A percentile compares a stretch with the other conserved stretches of the same genome.
These are phyloP conservation scores for Opisthocomus hoazin DNA, from an alignment of 2,113 vertebrate species.

Conservation along the genomic window DNA sequence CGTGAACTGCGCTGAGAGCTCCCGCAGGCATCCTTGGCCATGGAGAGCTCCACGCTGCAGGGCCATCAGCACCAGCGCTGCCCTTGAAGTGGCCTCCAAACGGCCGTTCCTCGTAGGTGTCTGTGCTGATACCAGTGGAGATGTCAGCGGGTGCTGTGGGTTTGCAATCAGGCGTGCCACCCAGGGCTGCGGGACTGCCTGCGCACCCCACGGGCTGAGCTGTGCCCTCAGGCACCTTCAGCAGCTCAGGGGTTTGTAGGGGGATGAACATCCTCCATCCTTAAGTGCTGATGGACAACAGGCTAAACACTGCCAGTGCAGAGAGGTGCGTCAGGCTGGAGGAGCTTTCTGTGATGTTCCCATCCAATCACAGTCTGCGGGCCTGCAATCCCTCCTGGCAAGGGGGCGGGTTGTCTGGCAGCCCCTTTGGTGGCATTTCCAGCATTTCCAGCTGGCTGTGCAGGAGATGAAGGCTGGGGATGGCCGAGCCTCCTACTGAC, in stretches of 20 bases:
- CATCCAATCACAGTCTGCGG: neutral
- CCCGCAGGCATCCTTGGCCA: neutral
- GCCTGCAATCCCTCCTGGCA: neutral
- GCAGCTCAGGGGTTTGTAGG: too few relatives aligned
- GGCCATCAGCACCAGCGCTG: neutral
- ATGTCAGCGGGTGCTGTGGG: neutral
- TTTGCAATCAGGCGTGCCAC: neutral
- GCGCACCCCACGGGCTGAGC: neutral
- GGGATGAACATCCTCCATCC: too few relatives aligned
- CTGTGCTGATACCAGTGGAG: neutral
- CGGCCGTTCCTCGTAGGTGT: neutral
- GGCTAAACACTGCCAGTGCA: neutral
- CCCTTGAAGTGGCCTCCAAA: neutral
- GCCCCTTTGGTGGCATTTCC: neutral
- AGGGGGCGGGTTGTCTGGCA: neutral
- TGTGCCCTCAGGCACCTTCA: too few relatives aligned
- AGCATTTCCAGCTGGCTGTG: neutral
- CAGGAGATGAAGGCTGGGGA: neutral
- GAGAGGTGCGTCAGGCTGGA: too few relatives aligned
- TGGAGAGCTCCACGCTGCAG: neutral
- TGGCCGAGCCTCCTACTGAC: neutral
- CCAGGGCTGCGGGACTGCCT: neutral
- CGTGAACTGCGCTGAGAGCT: neutral
- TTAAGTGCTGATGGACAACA: neutral
- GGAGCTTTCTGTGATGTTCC: neutral